Evolutionary conservation across 1,140 invertebrate genomes (phyloP), one percentile per base, ranked within the genome.

Genomic region (Cydia splendana): DNA sequence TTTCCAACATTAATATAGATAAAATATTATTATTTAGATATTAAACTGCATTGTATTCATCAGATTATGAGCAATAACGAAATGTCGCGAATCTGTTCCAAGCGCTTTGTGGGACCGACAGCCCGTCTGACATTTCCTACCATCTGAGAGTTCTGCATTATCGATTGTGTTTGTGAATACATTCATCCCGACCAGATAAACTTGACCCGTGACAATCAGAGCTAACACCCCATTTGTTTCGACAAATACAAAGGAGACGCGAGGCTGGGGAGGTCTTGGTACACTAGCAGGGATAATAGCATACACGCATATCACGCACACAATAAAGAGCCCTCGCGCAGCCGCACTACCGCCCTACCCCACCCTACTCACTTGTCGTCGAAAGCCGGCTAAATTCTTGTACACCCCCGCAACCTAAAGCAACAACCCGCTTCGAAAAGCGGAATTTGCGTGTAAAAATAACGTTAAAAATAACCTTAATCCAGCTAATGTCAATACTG

Each of bases 81-180:
- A 18, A 62, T 45, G 38, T 71, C 67, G 67, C 67, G 34, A 38
- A 71, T 38, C 67, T n/a, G 4, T 71, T 38, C 34, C 67, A 71
- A 42, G 18, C 30, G 34, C 85, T 88, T 85, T 85, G 85, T 86
- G 80, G 81, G 81, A 76, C 85, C 86, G 86, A 86, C 89, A 85
- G 78, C 81, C 80, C 79, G 88, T 92, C 89, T 92, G 89, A 91
- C 89, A 89, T 91, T 91, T 89, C 87, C 88, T 82, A 81, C 77
- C 87, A 84, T 88, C 85, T 82, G 83, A 87, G 83, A 81, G 76
- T 76, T 88, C 88, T 87, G 88, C 88, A 88, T 90, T 92, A 92
- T 92, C 89, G 91, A 92, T 92, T 92, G 86, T 88, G 90, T 89
- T 90, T 87, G 84, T 86, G 85, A 88, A 91, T 82, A 88, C 82